A percentile compares a stretch with the other conserved stretches of the same genome.
phyloP scores from a whole-genome alignment of 2,888 invertebrate genomes.

The Elgonia sp. region DNA sequence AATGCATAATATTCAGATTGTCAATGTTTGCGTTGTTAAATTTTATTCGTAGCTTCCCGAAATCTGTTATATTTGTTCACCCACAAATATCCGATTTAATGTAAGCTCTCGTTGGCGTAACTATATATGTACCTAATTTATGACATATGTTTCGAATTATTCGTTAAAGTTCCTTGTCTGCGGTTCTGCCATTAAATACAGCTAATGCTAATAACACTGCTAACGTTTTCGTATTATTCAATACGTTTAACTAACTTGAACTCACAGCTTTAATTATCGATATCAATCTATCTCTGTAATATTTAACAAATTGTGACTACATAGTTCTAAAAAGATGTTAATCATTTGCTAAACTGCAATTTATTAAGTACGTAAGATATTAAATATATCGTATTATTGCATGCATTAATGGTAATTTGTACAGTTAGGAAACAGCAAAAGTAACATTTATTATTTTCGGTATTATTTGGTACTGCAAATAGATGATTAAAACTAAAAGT shows the following conservation, averaged over 20 bases:
- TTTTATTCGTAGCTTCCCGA: neutral
- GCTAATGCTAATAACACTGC: slow-evolving; percentile 26
- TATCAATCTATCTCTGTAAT: slow-evolving; percentile 29
- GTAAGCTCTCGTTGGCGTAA: slow-evolving; percentile 14
- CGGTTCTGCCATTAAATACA: slow-evolving; percentile 47
- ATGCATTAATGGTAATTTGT: neutral
- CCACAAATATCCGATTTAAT: slow-evolving; percentile 35
- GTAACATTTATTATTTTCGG: too few relatives aligned
- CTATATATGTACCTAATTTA: slow-evolving; percentile 49
- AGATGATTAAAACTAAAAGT: too few relatives aligned
- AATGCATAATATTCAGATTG: neutral
- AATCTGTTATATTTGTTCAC: slow-evolving; percentile 21
- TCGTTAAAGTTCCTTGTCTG: slow-evolving; percentile 51
- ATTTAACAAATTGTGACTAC: slow-evolving; percentile 8
- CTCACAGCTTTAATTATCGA: slow-evolving; percentile 46
- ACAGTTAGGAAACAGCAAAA: too few relatives aligned
- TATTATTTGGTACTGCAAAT: too few relatives aligned
- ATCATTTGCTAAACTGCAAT: neutral
- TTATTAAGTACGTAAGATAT: neutral
- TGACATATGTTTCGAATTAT: slow-evolving; percentile 50
- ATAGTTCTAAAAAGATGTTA: neutral
- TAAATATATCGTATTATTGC: neutral
- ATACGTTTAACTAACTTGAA: slow-evolving; percentile 24
- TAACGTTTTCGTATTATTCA: slow-evolving; percentile 35
- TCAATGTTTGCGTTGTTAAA: neutral